Evolutionary conservation across 2,797 vertebrate genomes (phyloP), one percentile per base, ranked within the genome.

Genomic region (Phrynocephalus vlangalii): DNA sequence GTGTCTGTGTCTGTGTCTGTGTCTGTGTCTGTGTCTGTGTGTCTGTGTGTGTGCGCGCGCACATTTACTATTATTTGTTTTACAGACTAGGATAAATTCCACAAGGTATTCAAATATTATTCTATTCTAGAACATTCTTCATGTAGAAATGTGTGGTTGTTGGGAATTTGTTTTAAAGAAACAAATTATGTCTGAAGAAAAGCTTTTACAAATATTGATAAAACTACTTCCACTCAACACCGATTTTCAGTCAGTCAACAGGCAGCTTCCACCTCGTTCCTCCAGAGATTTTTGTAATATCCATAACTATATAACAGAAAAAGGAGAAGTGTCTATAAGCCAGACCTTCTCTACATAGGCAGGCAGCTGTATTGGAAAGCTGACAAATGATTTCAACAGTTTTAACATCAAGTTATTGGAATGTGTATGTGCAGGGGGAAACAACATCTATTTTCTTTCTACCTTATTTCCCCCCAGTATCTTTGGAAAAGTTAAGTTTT

Each of bases 331-430:
- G 10, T 72, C 56, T 52, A 67, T 44, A 15, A 81, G 56, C 22
- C 3, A 81, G 7, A 26, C 24, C 24, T 76, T 33, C 7, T 66
- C 63, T 33, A 38, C 71, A 70, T 6, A 79, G 38, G 24, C 26
- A 81, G 48, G 2, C 68, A 72, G 33, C 75, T 50, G n/a, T 83
- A 82, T 73, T 73, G 52, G 15, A 33, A 73, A 73, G 33, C 44
- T 89, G 72, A 68, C 73, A 86, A 71, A 6, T 26, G 15, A 52
- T 22, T 84, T 67, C 44, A 88, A 84, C 70, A 28, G 26, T 7
- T 70, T 71, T 84, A 28, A 71, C 81, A 79, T 82, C 48, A 86
- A 66, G 38, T 77, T 68, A 52, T 26, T 11, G 22, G n/a, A 70
- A 44, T 38, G 1, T 70, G 44, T n/a, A 22, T 3, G 13, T 38